Conservation (phyloP, 2,113 vertebrate genomes). For the Circaetus gallicus region DNA sequence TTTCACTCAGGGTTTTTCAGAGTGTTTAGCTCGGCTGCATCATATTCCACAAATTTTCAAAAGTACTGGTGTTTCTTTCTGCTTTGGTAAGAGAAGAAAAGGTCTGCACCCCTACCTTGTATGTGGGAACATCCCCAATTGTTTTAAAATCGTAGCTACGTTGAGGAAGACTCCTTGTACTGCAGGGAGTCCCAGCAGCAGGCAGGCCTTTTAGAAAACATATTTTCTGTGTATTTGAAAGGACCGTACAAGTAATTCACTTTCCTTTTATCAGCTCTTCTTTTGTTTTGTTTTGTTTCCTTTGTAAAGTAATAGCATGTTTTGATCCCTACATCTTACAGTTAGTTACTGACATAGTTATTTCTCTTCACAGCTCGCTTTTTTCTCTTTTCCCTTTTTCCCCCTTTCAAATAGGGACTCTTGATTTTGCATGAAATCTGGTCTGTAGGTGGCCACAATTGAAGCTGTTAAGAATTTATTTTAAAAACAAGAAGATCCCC, state of each 20-base stretch:
- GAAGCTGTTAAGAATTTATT: constrained; percentile 42
- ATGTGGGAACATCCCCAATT: neutral
- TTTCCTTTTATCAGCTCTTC: neutral
- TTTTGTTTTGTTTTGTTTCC: neutral
- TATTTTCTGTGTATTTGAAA: neutral
- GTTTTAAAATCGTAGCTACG: neutral
- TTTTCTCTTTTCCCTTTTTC: neutral
- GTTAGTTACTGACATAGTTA: neutral
- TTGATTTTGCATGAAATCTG: constrained; percentile 33
- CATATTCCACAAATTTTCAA: neutral
- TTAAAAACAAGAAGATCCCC: constrained; percentile 38
- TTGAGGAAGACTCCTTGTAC: neutral
- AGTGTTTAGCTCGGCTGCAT: neutral
- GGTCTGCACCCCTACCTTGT: neutral
- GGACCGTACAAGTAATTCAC: neutral
- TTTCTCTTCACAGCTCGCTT: neutral
- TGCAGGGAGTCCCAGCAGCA: neutral
- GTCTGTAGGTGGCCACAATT: constrained; percentile 30
- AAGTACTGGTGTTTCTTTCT: neutral
- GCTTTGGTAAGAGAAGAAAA: neutral
- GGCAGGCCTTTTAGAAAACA: neutral
- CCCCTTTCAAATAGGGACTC: neutral
- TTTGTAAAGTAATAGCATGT: neutral
- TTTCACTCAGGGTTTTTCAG: neutral
- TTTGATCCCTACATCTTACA: neutral